phyloP scores from a whole-genome alignment of 2,888 invertebrate species.

The Ferrisia virgata region DNA sequence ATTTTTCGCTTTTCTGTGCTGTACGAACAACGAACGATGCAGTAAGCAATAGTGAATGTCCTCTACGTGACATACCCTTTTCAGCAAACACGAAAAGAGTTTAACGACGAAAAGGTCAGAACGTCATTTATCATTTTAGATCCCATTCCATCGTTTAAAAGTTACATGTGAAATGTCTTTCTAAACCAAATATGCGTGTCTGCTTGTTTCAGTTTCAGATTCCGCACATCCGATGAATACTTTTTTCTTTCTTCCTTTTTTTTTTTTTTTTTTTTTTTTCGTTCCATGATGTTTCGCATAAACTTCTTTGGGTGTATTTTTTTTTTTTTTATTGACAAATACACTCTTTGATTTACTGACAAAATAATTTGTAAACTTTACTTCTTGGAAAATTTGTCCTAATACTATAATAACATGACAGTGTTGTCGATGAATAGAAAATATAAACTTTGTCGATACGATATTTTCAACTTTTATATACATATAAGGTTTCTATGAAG shows the following conservation, averaged over 20 bases:
- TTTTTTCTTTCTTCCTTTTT: too few relatives aligned
- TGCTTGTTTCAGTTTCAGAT: neutral
- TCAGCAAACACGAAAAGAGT: conserved; percentile 12
- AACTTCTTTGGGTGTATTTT: neutral
- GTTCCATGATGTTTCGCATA: neutral
- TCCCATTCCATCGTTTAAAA: neutral
- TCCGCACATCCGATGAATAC: conserved; percentile 17
- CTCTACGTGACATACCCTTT: conserved; percentile 29
- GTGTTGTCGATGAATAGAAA: neutral
- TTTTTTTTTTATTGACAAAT: neutral
- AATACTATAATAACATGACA: neutral
- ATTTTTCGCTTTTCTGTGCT: conserved; percentile 6
- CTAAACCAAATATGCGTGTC: conserved; percentile 37
- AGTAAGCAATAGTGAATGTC: conserved; percentile 10
- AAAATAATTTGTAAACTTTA: neutral
- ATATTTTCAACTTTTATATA: neutral
- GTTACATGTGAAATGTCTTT: conserved; percentile 6
- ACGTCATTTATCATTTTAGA: conserved; percentile 41
- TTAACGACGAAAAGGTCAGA: conserved; percentile 38
- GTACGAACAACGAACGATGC: neutral
- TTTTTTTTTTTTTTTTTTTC: neutral
- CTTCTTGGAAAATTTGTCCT: neutral
- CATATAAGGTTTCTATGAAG: neutral
- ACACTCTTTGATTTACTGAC: conserved; percentile 17
- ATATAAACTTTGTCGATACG: neutral